A percentile compares a stretch with the other conserved stretches of the same genome.
Conservation (phyloP, 2,797 vertebrate species). For the Lepilemur septentrionalis region DNA sequence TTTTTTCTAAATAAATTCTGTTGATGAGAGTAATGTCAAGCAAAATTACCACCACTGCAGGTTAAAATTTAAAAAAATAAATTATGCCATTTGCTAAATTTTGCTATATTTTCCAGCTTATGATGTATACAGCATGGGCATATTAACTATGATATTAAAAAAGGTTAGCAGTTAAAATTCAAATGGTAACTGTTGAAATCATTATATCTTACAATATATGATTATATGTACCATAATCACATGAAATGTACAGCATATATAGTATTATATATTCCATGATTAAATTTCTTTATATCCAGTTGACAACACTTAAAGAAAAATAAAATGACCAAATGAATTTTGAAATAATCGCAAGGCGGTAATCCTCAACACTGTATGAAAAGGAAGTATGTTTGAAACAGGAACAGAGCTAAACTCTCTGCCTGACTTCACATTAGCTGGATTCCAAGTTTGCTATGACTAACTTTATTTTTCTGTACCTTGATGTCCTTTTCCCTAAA, state of each 20-base stretch:
- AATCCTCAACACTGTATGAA: not conserved
- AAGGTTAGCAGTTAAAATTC: not conserved
- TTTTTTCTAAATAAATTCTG: slow-evolving; percentile 54
- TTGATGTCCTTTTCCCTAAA: not conserved
- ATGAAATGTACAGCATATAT: not conserved
- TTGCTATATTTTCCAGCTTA: not conserved
- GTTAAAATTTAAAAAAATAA: not conserved
- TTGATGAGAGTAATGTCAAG: not conserved
- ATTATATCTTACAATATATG: not conserved
- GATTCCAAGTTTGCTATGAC: not conserved
- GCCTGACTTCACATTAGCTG: not conserved
- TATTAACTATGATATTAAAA: not conserved
- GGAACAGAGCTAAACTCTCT: not conserved
- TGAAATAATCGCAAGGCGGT: not conserved
- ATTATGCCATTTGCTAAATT: not conserved
- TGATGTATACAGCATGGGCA: not conserved
- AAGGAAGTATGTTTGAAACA: not conserved
- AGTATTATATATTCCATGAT: not conserved
- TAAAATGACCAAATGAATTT: not conserved
- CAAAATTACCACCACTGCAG: not conserved
- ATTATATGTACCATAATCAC: not conserved
- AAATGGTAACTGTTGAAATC: not conserved
- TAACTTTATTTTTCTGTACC: not conserved
- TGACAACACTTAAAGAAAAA: not conserved
- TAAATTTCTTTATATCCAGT: not conserved